Percentiles rank a stretch among this genome's conserved stretches.
phyloP scores from a whole-genome alignment of 2,113 vertebrate genomes.

The Hiodon tergisus region DNA sequence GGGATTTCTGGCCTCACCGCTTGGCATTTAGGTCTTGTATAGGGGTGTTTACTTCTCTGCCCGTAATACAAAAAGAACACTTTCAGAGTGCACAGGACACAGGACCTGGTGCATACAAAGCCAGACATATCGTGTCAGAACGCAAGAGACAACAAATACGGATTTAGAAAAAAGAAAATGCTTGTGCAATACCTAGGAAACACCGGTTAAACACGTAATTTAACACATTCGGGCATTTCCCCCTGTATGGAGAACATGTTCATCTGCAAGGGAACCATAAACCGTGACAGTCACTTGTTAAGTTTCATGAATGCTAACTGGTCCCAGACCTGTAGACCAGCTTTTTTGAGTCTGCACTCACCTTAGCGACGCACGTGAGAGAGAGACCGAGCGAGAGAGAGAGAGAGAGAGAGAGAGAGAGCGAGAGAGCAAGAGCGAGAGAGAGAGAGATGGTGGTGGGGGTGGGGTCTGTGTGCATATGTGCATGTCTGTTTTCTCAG shows the following conservation, averaged over 20 bases:
- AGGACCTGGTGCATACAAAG: not conserved
- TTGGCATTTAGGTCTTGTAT: not conserved
- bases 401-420: not conserved
- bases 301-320: no score
- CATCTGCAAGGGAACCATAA: no score
- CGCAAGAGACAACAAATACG: not conserved
- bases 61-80: not conserved
- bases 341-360: no score
- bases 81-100: not conserved
- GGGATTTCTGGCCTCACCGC: not conserved
- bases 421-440: not conserved
- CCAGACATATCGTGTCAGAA: not conserved
- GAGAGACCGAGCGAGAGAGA: not conserved
- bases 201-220: no score
- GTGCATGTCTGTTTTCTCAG: slow-evolving; percentile 23
- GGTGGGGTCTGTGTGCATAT: slow-evolving; percentile 12
- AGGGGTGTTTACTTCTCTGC: slow-evolving; percentile 5
- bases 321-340: no score
- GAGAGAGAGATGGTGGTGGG: not conserved
- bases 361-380: not conserved
- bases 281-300: no score
- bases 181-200: no score
- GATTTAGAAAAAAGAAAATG: not conserved
- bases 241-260: no score
- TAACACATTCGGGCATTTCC: no score